These are phyloP conservation scores for Aphelinus atriplicis DNA, from an alignment of 1,140 invertebrate genomes.

Conservation along the genomic window DNA sequence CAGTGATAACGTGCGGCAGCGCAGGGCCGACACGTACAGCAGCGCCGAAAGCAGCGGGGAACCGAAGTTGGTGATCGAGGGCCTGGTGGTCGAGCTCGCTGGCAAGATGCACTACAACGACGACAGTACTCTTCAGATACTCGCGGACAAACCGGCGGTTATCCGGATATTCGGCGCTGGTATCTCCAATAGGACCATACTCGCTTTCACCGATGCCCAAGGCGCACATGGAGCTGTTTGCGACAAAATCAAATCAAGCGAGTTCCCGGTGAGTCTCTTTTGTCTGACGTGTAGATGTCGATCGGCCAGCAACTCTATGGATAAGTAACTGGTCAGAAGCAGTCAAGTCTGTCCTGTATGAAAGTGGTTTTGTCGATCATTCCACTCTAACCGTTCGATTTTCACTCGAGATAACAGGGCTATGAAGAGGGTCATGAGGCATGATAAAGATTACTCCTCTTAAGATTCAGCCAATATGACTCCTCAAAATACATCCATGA, in stretches of 20 bases:
- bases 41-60: conserved; percentile 11
- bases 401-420: too few relatives aligned
- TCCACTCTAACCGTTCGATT: too few relatives aligned
- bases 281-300: too few relatives aligned
- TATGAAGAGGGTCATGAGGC: too few relatives aligned
- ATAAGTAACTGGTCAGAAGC: too few relatives aligned
- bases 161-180: conserved; percentile 81
- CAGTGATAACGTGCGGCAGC: conserved; percentile 40
- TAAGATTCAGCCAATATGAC: too few relatives aligned
- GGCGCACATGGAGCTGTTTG: conserved; percentile 66
- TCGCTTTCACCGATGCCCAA: conserved; percentile 75
- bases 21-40: neutral
- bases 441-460: too few relatives aligned
- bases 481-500: too few relatives aligned
- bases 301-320: too few relatives aligned
- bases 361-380: too few relatives aligned
- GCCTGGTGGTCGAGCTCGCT: conserved; percentile 71
- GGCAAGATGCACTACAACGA: conserved; percentile 71
- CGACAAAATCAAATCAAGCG: conserved; percentile 57
- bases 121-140: conserved; percentile 74
- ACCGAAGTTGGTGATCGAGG: conserved; percentile 63
- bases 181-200: conserved; percentile 72
- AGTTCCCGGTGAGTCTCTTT: conserved; percentile 57
- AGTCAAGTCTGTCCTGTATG: too few relatives aligned
- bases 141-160: conserved; percentile 68